phyloP scores from a whole-genome alignment of 2,888 invertebrate genomes.

The Morpho deidamia region DNA sequence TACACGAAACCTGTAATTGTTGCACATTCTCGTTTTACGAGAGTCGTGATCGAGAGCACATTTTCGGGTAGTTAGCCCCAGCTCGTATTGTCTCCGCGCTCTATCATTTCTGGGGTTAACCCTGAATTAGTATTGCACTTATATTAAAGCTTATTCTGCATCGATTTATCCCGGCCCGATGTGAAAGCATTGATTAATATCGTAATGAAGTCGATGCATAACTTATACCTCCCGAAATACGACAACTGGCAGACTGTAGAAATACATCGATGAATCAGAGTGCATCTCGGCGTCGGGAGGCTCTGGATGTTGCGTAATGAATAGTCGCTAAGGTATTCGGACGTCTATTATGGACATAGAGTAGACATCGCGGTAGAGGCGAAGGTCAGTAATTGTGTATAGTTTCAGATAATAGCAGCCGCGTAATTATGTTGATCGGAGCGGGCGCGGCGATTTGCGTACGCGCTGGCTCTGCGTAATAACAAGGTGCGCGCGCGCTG shows the following conservation, averaged over 20 bases:
- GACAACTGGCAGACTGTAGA: neutral
- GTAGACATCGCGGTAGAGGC: slow-evolving; percentile 27
- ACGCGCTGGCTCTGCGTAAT: slow-evolving; percentile 28
- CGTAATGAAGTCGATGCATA: slow-evolving; percentile 61
- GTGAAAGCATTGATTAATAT: slow-evolving; percentile 69
- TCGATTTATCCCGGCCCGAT: slow-evolving; percentile 44
- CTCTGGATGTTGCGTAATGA: neutral
- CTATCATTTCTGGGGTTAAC: slow-evolving; percentile 44
- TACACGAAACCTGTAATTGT: neutral
- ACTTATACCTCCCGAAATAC: slow-evolving; percentile 30
- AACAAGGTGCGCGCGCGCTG: slow-evolving; percentile 23
- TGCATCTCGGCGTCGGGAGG: neutral
- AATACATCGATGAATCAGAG: neutral
- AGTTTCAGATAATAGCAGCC: slow-evolving; percentile 55
- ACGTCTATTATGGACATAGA: neutral
- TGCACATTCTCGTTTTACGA: neutral
- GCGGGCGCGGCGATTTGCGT: slow-evolving; percentile 33
- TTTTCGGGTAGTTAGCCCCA: slow-evolving; percentile 16
- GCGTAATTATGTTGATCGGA: slow-evolving; percentile 63
- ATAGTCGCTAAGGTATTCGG: neutral
- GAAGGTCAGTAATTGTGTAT: slow-evolving; percentile 60
- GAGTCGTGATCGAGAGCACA: slow-evolving; percentile 21
- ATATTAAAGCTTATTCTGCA: slow-evolving; percentile 46
- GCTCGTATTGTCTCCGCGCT: slow-evolving; percentile 29
- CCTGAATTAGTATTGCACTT: slow-evolving; percentile 48